Conservation (phyloP, 1,140 invertebrate species). For the Sinella curviseta region DNA sequence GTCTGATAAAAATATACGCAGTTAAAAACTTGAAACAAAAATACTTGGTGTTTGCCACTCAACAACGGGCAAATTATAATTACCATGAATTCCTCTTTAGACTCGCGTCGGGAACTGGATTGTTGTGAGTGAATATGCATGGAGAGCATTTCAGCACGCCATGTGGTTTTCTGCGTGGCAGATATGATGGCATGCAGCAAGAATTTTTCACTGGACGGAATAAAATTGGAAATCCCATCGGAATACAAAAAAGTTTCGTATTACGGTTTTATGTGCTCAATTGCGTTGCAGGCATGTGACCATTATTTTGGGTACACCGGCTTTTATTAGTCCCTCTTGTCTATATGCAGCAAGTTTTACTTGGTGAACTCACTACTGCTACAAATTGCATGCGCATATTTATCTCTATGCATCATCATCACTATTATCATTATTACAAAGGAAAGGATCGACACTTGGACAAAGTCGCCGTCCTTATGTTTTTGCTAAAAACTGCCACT, state of each 20-base stretch:
- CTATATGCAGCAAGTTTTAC: background rate
- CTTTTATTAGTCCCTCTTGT: background rate
- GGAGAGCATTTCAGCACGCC: too few relatives aligned
- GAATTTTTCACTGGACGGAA: background rate
- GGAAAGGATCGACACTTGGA: background rate
- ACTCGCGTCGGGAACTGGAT: too few relatives aligned
- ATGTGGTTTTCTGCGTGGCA: too few relatives aligned
- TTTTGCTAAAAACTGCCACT: too few relatives aligned
- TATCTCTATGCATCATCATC: background rate
- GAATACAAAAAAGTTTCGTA: background rate
- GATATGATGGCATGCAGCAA: too few relatives aligned
- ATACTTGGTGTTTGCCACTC: too few relatives aligned
- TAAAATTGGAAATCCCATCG: background rate
- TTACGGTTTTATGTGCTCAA: background rate
- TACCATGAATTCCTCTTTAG: too few relatives aligned
- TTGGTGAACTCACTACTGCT: background rate
- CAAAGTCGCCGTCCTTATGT: too few relatives aligned
- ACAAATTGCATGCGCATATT: background rate
- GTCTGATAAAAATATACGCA: too few relatives aligned
- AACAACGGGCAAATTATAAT: too few relatives aligned
- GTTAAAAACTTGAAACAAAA: too few relatives aligned
- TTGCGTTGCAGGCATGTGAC: constrained; percentile 8
- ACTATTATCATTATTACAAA: background rate
- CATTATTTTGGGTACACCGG: background rate
- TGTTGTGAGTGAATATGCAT: too few relatives aligned